A percentile compares a stretch with the other conserved stretches of the same genome.
Evolutionary conservation across 2,113 vertebrate species (phyloP).

Genomic region (Silurus meridionalis): DNA sequence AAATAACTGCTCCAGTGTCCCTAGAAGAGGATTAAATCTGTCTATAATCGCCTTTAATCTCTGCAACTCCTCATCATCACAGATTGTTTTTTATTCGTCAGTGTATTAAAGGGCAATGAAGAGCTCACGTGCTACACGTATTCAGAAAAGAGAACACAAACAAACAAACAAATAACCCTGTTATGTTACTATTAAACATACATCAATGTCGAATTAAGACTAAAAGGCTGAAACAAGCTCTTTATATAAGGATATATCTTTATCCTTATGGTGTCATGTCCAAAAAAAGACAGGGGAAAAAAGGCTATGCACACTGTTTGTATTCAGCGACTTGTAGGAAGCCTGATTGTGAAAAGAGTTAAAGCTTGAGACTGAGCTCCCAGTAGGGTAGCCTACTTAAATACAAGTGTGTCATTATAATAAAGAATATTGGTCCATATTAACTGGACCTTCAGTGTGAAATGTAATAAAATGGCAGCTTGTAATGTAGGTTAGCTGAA

Average conservation of each 20-base stretch:
- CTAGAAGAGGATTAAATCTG: slow-evolving; percentile 66
- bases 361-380: not conserved
- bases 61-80: slow-evolving; percentile 61
- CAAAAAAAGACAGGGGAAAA: not conserved
- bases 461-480: slow-evolving; percentile 22
- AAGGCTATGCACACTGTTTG: not conserved
- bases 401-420: slow-evolving; percentile 14
- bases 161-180: not conserved
- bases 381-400: slow-evolving; percentile 35
- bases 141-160: not conserved
- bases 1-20: slow-evolving; percentile 43
- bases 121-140: not conserved
- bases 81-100: not conserved
- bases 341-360: not conserved
- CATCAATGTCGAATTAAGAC: too few relatives aligned
- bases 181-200: not conserved
- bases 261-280: not conserved
- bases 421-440: not conserved
- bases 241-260: not conserved
- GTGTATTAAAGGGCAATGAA: not conserved
- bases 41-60: slow-evolving; percentile 69
- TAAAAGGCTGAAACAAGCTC: not conserved
- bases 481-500: slow-evolving; percentile 49
- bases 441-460: slow-evolving; percentile 28
- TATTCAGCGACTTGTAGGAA: not conserved